phyloP scores from a whole-genome alignment of 2,113 vertebrate genomes.

The Girardinichthys multiradiatus region DNA sequence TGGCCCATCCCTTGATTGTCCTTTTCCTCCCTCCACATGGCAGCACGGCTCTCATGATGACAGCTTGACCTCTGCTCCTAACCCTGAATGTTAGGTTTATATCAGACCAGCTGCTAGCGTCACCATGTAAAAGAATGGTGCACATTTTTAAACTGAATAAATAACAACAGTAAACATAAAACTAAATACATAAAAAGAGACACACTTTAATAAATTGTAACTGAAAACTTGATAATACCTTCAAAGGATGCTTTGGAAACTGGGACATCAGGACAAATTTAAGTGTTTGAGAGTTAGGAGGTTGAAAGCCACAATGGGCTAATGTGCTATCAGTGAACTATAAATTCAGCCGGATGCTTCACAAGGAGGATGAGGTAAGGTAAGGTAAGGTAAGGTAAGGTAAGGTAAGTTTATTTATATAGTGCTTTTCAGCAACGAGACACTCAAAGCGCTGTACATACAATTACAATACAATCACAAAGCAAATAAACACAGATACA shows the following conservation, averaged over 20 bases:
- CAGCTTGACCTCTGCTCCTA: conserved; percentile 22
- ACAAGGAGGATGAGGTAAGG: too few relatives aligned
- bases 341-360: background rate
- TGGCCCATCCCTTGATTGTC: conserved; percentile 32
- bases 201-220: background rate
- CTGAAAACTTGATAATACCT: background rate
- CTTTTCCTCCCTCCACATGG: conserved; percentile 42
- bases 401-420: too few relatives aligned
- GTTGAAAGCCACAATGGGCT: conserved; percentile 9
- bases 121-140: background rate
- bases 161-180: background rate
- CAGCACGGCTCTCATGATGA: conserved; percentile 22
- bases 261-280: background rate
- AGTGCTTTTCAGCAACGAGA: too few relatives aligned
- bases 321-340: conserved; percentile 14
- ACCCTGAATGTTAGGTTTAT: conserved; percentile 1
- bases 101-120: background rate
- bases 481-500: too few relatives aligned
- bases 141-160: background rate
- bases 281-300: conserved; percentile 4
- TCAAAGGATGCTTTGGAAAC: conserved; percentile 4
- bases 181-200: background rate
- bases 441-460: too few relatives aligned
- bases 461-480: too few relatives aligned
- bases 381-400: too few relatives aligned